These are phyloP conservation scores for Nysson spinosus DNA, from an alignment of 2,888 invertebrate species.

Conservation along the genomic window DNA sequence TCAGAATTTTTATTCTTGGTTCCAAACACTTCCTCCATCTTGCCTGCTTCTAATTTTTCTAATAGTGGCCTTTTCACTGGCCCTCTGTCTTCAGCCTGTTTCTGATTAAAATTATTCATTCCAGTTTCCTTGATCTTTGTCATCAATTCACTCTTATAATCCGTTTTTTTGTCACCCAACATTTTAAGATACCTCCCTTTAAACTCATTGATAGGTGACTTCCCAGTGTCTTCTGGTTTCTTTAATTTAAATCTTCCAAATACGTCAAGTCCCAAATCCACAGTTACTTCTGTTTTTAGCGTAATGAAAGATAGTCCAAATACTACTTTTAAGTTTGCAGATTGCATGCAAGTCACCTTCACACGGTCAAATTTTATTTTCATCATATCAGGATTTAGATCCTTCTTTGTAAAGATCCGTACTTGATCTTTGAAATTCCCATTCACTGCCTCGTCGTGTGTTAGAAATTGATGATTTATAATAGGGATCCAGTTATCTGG, in stretches of 20 bases:
- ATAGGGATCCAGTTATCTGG: slow-evolving; percentile 73
- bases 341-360: slow-evolving; percentile 74
- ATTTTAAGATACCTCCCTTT: slow-evolving; percentile 66
- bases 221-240: slow-evolving; percentile 35
- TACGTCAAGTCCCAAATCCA: slow-evolving; percentile 67
- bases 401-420: slow-evolving; percentile 71
- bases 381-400: slow-evolving; percentile 66
- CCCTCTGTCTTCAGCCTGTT: slow-evolving; percentile 57
- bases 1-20: slow-evolving; percentile 25
- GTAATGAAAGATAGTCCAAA: slow-evolving; percentile 70
- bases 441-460: slow-evolving; percentile 71
- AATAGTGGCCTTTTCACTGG: slow-evolving; percentile 63
- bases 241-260: slow-evolving; percentile 73
- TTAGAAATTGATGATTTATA: slow-evolving; percentile 71
- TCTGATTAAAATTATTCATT: slow-evolving; percentile 59
- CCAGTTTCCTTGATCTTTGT: slow-evolving; percentile 61
- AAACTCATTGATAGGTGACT: slow-evolving; percentile 53
- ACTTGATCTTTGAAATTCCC: slow-evolving; percentile 72
- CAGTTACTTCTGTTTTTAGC: slow-evolving; percentile 67
- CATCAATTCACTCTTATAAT: slow-evolving; percentile 64
- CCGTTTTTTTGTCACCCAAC: slow-evolving; percentile 46
- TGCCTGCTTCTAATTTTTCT: slow-evolving; percentile 64
- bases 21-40: slow-evolving; percentile 60
- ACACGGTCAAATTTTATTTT: slow-evolving; percentile 71
- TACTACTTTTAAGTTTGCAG: slow-evolving; percentile 70